These are phyloP conservation scores for Eclectus roratus DNA, from an alignment of 2,113 vertebrate genomes.

Conservation along the genomic window DNA sequence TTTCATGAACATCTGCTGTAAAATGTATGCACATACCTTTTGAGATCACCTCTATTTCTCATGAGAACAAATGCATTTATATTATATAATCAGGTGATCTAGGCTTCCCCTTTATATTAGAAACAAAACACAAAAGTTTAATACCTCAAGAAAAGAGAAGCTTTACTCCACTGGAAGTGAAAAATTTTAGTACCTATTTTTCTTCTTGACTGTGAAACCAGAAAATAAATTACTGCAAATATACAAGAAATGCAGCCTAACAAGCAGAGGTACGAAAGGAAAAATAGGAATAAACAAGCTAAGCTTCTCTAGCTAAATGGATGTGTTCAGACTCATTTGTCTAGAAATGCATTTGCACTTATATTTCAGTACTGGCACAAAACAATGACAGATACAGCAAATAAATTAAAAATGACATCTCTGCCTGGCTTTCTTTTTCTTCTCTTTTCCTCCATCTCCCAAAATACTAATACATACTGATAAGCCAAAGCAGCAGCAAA, in stretches of 20 bases:
- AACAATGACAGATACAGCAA: not conserved
- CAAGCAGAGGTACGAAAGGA: not conserved
- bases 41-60: not conserved
- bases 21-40: not conserved
- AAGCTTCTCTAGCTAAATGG: not conserved
- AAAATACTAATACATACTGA: not conserved
- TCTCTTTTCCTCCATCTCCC: not conserved
- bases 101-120: not conserved
- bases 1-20: not conserved
- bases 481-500: not conserved
- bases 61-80: not conserved
- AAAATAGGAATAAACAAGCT: not conserved
- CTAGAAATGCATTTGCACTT: not conserved
- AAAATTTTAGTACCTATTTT: not conserved
- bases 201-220: not conserved
- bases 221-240: not conserved
- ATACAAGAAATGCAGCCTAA: not conserved
- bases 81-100: not conserved
- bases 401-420: not conserved
- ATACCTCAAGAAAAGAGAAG: not conserved
- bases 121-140: not conserved
- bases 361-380: not conserved
- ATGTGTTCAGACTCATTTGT: slow-evolving; percentile 1
- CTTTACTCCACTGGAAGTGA: not conserved
- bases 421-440: not conserved